Percentiles rank a stretch among this genome's conserved stretches.
Evolutionary conservation across 2,113 vertebrate species (phyloP).

Genomic region (Polyodon spathula): DNA sequence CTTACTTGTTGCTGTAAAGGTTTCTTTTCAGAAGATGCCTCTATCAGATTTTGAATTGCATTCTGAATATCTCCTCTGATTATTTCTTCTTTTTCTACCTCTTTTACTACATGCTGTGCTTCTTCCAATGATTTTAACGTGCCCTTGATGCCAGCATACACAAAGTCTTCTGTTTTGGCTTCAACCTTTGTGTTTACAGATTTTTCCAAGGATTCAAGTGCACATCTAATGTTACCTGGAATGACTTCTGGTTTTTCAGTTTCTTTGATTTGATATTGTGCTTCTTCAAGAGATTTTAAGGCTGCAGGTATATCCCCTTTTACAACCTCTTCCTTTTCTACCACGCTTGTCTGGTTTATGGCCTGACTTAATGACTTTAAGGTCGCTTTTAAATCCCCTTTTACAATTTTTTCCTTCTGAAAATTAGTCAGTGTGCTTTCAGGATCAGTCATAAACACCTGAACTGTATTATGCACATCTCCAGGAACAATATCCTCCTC

Average conservation of each 20-base stretch:
- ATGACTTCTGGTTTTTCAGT: slow-evolving; percentile 61
- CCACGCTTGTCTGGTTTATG: slow-evolving; percentile 55
- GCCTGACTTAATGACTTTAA: slow-evolving; percentile 67
- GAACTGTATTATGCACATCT: slow-evolving; percentile 66
- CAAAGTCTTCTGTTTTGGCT: slow-evolving; percentile 60
- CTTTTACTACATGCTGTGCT: slow-evolving; percentile 52
- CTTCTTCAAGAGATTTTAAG: slow-evolving; percentile 61
- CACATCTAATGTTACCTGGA: slow-evolving; percentile 64
- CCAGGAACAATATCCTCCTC: slow-evolving; percentile 75
- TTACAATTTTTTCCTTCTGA: slow-evolving; percentile 67
- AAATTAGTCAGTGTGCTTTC: slow-evolving; percentile 35
- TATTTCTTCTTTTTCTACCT: slow-evolving; percentile 55
- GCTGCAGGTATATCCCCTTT: slow-evolving; percentile 64
- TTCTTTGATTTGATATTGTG: slow-evolving; percentile 52
- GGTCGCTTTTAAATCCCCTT: slow-evolving; percentile 68
- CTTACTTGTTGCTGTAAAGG: slow-evolving; percentile 42
- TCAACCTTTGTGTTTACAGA: slow-evolving; percentile 55
- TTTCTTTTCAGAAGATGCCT: slow-evolving; percentile 52
- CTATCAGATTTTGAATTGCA: slow-evolving; percentile 43
- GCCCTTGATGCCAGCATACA: slow-evolving; percentile 66
- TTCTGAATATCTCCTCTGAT: slow-evolving; percentile 50
- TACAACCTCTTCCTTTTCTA: slow-evolving; percentile 69
- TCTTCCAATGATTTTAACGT: slow-evolving; percentile 66
- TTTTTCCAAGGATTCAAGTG: slow-evolving; percentile 71
- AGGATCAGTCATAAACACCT: slow-evolving; percentile 71